Base-by-base conservation (phyloP, 2,888 invertebrate genomes). In the Omphaloscelis lunosa region DNA sequence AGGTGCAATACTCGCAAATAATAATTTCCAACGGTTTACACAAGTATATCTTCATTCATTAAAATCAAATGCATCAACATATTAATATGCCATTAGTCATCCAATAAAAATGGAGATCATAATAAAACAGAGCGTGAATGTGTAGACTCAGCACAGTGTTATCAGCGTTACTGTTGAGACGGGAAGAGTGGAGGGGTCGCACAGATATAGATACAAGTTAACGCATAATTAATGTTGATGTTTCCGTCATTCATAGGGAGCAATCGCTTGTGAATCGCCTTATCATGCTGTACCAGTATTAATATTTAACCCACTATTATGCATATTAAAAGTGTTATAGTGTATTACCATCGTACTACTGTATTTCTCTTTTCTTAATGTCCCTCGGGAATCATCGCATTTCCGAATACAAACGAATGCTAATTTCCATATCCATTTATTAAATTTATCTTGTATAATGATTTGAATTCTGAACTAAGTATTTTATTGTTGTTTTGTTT, bases 91-190 rank as follows among this genome's bases (percentile, higher is more conserved):
- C 59, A 72, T 72, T 78, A 77, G 68, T 86, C 82, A 74, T 82
- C 75, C 75, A 87, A 84, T 87, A 65, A 86, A 75, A 85, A 79
- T 65, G 77, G 87, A 87, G 82, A 87, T 84, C 85, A 82, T 53
- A 73, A 53, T 62, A 45, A 73, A 71, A 41, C 59, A 79, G 68
- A 78, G 58, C 63, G 51, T 53, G 27, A 71, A 61, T 71, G 53
- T 70, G 20, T 29, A 62, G 27, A 75, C 17, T 71, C 59, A 66
- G 63, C 51, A 70, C 34, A 59, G 39, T 74, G 59, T 65, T 72
- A 34, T 7, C 48, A 51, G 20, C 41, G 23, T 76, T 65, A 45
- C 34, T 73, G 61, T 58, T 71, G 63, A 73, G 39, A 68, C 56
- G 73, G 70, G 45, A 63, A 73, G 29, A 41, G 41, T 66, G 17